phyloP scores from a whole-genome alignment of 2,888 invertebrate species.

The Plebejus anna region DNA sequence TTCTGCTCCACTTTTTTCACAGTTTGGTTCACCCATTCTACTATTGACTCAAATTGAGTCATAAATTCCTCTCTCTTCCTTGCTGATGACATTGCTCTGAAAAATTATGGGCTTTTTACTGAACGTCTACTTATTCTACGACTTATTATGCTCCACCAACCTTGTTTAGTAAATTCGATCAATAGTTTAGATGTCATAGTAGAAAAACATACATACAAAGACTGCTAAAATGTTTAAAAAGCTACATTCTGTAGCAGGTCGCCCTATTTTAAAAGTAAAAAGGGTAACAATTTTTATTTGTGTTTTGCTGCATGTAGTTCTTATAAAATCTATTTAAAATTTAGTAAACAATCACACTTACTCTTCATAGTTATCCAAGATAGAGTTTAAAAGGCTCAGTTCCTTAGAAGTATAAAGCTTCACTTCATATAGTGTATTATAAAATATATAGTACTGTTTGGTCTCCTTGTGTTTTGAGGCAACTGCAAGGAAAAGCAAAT shows the following conservation, averaged over 20 bases:
- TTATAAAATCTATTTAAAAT: no score
- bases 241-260: no score
- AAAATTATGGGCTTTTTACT: not conserved
- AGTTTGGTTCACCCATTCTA: conserved; percentile 93
- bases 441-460: conserved; percentile 97
- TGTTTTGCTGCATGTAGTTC: no score
- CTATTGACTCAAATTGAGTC: conserved; percentile 93
- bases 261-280: no score
- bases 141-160: no score
- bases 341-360: conserved; percentile 63
- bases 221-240: no score
- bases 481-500: conserved; percentile 80
- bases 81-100: conserved; percentile 89
- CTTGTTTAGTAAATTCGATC: no score
- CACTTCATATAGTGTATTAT: conserved; percentile 97
- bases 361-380: conserved; percentile 93
- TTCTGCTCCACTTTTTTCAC: conserved; percentile 86
- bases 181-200: no score
- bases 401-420: conserved; percentile 96
- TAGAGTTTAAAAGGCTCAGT: conserved; percentile 91
- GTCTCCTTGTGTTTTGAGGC: conserved; percentile 97
- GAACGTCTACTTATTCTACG: no score
- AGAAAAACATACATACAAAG: no score
- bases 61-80: conserved; percentile 93
- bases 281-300: no score